phyloP scores from a whole-genome alignment of 2,797 vertebrate genomes.

The Pagetopsis macropterus region DNA sequence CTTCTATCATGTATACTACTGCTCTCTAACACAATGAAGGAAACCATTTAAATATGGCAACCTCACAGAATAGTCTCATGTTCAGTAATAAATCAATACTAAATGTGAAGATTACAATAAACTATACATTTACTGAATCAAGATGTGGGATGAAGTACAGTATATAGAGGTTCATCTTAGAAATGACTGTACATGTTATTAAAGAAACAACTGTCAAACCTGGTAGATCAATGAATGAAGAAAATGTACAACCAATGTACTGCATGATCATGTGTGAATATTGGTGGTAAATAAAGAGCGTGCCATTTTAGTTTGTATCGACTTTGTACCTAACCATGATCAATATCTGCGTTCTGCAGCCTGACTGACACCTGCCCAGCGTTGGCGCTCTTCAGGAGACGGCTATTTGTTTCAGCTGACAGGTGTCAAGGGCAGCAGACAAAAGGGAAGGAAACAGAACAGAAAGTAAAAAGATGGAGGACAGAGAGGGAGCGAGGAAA shows the following conservation, averaged over 20 bases:
- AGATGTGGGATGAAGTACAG: not conserved
- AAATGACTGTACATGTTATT: not conserved
- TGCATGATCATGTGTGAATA: not conserved
- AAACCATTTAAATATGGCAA: not conserved
- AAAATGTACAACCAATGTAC: not conserved
- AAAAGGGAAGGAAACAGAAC: conserved; percentile 23
- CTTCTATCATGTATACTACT: not conserved
- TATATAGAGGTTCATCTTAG: not conserved
- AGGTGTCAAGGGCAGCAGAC: conserved; percentile 40
- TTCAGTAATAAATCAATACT: not conserved
- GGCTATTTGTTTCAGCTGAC: conserved; percentile 70
- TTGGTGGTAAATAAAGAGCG: not conserved
- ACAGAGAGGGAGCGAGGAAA: not conserved
- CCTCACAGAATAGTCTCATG: not conserved
- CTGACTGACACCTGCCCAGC: conserved; percentile 68
- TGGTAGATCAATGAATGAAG: not conserved
- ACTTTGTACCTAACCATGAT: conserved; percentile 52
- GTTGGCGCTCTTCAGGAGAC: conserved; percentile 49
- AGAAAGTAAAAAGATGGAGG: conserved; percentile 14
- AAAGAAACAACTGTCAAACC: not conserved
- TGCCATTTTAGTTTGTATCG: conserved; percentile 49
- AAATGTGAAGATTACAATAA: not conserved
- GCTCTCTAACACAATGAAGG: not conserved
- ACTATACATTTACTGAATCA: not conserved
- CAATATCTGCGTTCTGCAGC: conserved; percentile 45